Conservation (phyloP, 2,888 invertebrate species). For the Dione juno region DNA sequence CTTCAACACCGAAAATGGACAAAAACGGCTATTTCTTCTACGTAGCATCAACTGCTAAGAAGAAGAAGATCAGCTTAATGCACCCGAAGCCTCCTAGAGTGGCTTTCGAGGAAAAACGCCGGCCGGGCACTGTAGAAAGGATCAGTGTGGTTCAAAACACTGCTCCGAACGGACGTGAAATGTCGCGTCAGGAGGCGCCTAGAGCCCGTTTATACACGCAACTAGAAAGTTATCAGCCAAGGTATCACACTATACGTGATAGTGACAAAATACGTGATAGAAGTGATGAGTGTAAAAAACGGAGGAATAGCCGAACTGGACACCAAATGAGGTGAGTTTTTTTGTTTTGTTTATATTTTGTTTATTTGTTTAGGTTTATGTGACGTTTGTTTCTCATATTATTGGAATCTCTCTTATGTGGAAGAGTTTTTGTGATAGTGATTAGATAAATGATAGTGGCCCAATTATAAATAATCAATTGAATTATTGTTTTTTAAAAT, state of each 20-base stretch:
- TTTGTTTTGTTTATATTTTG: conserved; percentile 43
- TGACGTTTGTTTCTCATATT: background rate
- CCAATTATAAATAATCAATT: background rate
- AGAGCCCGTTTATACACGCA: conserved; percentile 77
- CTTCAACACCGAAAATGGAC: conserved; percentile 79
- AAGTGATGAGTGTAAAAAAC: conserved; percentile 75
- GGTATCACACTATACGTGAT: conserved; percentile 80
- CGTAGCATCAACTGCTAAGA: conserved; percentile 79
- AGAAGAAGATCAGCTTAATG: conserved; percentile 81
- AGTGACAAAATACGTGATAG: conserved; percentile 78
- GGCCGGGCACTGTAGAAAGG: conserved; percentile 72
- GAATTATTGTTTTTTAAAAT: background rate
- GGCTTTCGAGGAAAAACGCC: conserved; percentile 75
- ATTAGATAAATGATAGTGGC: background rate
- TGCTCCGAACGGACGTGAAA: conserved; percentile 65
- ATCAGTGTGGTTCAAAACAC: conserved; percentile 70
- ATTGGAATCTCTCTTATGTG: background rate
- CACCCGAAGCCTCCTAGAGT: conserved; percentile 77
- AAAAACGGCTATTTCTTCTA: conserved; percentile 80
- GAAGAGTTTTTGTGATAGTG: background rate
- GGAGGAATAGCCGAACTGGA: conserved; percentile 66
- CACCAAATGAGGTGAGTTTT: conserved; percentile 66
- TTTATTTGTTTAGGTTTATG: conserved; percentile 16
- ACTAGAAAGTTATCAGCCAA: conserved; percentile 80
- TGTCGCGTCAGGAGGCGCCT: conserved; percentile 75